These are phyloP conservation scores for Phrynocephalus versicolor DNA, from an alignment of 2,113 vertebrate genomes.

Conservation along the genomic window DNA sequence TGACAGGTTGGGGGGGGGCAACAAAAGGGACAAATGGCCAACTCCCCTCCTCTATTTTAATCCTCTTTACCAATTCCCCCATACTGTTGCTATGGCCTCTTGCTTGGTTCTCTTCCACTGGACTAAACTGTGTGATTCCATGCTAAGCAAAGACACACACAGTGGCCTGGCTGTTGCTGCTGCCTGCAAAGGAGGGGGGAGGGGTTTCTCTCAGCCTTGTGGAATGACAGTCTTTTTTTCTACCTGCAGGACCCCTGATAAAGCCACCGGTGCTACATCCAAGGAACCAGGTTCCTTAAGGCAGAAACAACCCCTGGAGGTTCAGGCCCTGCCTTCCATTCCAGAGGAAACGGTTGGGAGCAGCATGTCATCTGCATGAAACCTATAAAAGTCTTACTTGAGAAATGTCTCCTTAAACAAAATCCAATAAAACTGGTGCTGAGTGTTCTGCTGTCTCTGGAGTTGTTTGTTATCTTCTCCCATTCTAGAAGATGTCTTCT, in stretches of 20 bases:
- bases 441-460: constrained; percentile 34
- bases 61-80: constrained; percentile 1
- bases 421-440: constrained; percentile 45
- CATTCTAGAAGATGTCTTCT: too few species aligned
- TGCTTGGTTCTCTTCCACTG: neutral
- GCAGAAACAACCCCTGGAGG: constrained; percentile 27
- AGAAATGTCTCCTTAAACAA: constrained; percentile 59
- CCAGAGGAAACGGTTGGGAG: constrained; percentile 34
- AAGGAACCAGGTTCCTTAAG: constrained; percentile 62
- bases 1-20: too few species aligned
- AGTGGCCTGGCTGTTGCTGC: accelerated
- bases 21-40: too few species aligned
- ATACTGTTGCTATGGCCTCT: neutral
- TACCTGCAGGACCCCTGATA: constrained; percentile 65
- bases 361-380: constrained; percentile 69
- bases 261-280: constrained; percentile 65
- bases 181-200: neutral
- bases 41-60: too few species aligned
- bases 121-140: neutral
- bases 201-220: constrained; percentile 14
- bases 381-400: constrained; percentile 56
- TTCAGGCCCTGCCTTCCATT: neutral
- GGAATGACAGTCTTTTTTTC: constrained; percentile 60
- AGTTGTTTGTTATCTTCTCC: neutral
- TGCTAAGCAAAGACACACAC: neutral